These are phyloP conservation scores for Melanostoma mellinum DNA, from an alignment of 2,888 invertebrate species.

Conservation along the genomic window DNA sequence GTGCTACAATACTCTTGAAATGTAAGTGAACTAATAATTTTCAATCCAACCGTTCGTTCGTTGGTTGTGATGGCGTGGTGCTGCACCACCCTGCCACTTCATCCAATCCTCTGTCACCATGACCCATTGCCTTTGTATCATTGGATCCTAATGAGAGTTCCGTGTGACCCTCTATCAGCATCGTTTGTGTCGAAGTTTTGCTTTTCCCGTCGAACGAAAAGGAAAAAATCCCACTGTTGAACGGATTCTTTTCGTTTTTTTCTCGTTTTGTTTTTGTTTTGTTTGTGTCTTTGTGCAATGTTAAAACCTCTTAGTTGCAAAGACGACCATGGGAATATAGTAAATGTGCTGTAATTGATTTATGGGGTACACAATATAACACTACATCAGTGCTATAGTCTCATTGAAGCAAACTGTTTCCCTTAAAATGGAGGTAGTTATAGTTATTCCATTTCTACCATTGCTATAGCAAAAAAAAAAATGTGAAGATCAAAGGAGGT, in stretches of 20 bases:
- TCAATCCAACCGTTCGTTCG: background rate
- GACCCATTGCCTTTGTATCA: conserved; percentile 1
- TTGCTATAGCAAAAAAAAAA: too few relatives aligned
- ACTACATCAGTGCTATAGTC: conserved; percentile 15
- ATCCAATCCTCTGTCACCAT: background rate
- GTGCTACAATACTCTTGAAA: conserved; percentile 46
- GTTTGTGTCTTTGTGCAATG: conserved; percentile 38
- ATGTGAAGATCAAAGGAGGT: too few relatives aligned
- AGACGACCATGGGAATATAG: conserved; percentile 45
- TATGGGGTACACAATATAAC: conserved; percentile 34
- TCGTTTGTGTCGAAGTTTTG: conserved; percentile 56
- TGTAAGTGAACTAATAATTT: conserved; percentile 62
- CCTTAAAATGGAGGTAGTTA: background rate
- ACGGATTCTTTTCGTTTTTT: background rate
- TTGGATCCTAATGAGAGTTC: conserved; percentile 46
- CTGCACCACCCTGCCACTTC: background rate
- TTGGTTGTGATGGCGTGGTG: too few relatives aligned
- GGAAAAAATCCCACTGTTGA: conserved; percentile 7
- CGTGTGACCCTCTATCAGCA: conserved; percentile 30
- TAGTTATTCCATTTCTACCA: too few relatives aligned
- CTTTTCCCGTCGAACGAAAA: conserved; percentile 52
- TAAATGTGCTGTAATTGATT: conserved; percentile 74
- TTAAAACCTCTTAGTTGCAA: conserved; percentile 48
- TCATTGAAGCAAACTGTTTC: conserved; percentile 2
- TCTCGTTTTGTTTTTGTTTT: conserved; percentile 13